These are phyloP conservation scores for Fistularia commersonii DNA, from an alignment of 2,797 vertebrate species.

Conservation along the genomic window DNA sequence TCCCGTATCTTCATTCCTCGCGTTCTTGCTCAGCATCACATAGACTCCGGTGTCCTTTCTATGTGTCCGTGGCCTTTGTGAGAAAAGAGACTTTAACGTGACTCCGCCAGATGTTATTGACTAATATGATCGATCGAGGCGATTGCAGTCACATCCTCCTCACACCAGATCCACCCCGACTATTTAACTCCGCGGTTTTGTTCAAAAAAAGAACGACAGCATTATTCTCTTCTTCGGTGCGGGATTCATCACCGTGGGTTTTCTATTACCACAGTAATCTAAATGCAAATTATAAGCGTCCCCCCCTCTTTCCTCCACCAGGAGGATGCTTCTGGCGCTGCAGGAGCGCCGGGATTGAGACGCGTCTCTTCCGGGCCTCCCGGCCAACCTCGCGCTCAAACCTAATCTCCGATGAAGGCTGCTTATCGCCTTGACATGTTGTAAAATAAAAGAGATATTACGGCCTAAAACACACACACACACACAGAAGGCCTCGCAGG, in stretches of 20 bases:
- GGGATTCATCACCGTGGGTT: slow-evolving; percentile 71
- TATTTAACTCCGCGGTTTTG: slow-evolving; percentile 68
- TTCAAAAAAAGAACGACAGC: slow-evolving; percentile 69
- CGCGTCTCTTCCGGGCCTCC: slow-evolving; percentile 34
- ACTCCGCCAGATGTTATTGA: no score
- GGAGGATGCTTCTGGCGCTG: slow-evolving; percentile 67
- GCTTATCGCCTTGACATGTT: slow-evolving; percentile 49
- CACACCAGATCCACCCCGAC: slow-evolving; percentile 41
- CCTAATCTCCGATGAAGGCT: slow-evolving; percentile 50
- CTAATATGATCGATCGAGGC: no score
- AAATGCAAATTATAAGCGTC: slow-evolving; percentile 82
- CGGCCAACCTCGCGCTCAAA: slow-evolving; percentile 39
- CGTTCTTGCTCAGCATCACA: no score
- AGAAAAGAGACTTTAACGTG: no score
- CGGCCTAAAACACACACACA: slow-evolving; percentile 32
- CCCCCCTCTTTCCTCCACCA: slow-evolving; percentile 43
- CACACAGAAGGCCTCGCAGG: not conserved
- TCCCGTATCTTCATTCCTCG: no score
- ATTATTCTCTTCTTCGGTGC: slow-evolving; percentile 67
- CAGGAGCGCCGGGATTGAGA: slow-evolving; percentile 59
- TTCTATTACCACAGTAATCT: slow-evolving; percentile 83
- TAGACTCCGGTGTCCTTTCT: no score
- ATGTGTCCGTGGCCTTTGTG: no score
- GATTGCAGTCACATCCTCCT: slow-evolving; percentile 31
- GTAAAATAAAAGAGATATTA: slow-evolving; percentile 21